phyloP scores from a whole-genome alignment of 2,113 vertebrate species.

The Copsychus sechellarum region DNA sequence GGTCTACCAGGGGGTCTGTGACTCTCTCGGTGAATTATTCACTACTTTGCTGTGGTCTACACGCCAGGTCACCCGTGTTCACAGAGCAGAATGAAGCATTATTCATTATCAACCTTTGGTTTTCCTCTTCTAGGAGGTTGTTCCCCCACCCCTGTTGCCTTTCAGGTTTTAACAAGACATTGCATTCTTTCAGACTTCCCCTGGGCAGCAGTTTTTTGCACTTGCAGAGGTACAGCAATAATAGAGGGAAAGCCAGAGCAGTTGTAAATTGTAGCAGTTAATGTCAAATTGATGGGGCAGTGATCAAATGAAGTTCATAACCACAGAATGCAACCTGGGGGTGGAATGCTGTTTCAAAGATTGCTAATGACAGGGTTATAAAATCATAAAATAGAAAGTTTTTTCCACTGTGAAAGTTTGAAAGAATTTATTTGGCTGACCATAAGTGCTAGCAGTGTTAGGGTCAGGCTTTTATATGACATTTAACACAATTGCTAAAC shows the following conservation, averaged over 20 bases:
- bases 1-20: constrained; percentile 71
- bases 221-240: constrained; percentile 58
- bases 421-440: constrained; percentile 61
- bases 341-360: constrained; percentile 69
- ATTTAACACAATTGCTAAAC: constrained; percentile 10
- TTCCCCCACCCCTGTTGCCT: constrained; percentile 40
- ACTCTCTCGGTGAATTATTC: constrained; percentile 72
- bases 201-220: constrained; percentile 72
- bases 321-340: constrained; percentile 70
- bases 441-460: constrained; percentile 20
- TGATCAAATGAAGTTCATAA: constrained; percentile 76
- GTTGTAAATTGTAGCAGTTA: constrained; percentile 75
- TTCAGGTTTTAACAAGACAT: constrained; percentile 82
- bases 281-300: constrained; percentile 67
- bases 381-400: constrained; percentile 66
- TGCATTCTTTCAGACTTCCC: constrained; percentile 79
- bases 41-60: constrained; percentile 71
- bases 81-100: constrained; percentile 65
- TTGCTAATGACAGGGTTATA: constrained; percentile 73
- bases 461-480: constrained; percentile 39
- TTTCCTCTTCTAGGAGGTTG: constrained; percentile 63
- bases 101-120: constrained; percentile 64
- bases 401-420: constrained; percentile 45
- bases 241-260: constrained; percentile 55
- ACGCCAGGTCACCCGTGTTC: constrained; percentile 69